Evolutionary conservation across 2,888 invertebrate genomes (phyloP).

Genomic region (Pristionchus arcanus): DNA sequence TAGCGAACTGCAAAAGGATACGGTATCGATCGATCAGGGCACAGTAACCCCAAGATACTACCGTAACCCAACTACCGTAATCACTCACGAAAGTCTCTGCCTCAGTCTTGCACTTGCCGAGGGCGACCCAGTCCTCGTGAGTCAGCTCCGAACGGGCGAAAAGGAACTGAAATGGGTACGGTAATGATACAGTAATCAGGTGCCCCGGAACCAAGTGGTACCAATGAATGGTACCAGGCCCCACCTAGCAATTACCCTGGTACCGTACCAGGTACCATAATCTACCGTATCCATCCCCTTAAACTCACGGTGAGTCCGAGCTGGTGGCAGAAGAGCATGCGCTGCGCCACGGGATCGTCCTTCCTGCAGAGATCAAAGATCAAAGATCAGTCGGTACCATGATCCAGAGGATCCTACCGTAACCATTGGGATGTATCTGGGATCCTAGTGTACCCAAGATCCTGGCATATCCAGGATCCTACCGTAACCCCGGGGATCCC

Average conservation of each 20-base stretch:
- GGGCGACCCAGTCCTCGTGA: neutral
- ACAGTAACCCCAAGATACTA: neutral
- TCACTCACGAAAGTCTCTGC: neutral
- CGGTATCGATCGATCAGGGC: neutral
- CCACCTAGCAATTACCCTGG: neutral
- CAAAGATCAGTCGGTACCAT: neutral
- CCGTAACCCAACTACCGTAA: neutral
- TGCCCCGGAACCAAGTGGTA: neutral
- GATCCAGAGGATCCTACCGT: too few relatives aligned
- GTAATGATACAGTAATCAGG: neutral
- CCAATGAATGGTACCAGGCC: too few relatives aligned
- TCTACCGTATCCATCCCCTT: neutral
- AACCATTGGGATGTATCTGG: too few relatives aligned
- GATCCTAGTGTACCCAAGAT: neutral
- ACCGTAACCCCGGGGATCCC: too few relatives aligned
- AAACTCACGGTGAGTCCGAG: conserved; percentile 1
- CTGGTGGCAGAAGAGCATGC: conserved; percentile 1
- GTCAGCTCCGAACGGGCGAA: neutral
- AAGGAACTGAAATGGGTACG: neutral
- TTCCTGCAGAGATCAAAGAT: neutral
- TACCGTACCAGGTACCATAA: neutral
- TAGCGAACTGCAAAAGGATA: neutral
- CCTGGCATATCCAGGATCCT: neutral
- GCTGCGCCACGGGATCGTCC: neutral
- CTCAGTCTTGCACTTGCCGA: conserved; percentile 7